Percentiles rank a stretch among this genome's conserved stretches.
These are phyloP conservation scores for Melanaphis sacchari DNA, from an alignment of 1,140 invertebrate genomes.

Conservation along the genomic window DNA sequence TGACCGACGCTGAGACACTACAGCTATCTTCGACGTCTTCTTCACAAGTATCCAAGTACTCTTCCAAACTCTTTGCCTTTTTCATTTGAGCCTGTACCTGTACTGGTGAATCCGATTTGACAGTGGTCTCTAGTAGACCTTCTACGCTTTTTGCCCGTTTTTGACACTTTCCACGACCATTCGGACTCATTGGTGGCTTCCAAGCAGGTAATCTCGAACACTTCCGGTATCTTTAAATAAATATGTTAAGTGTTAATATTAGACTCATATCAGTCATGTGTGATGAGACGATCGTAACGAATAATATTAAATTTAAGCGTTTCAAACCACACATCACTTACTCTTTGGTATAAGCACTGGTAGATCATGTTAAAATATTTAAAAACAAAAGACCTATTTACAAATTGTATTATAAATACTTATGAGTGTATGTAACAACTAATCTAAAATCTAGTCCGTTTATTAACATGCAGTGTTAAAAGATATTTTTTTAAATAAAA, in stretches of 20 bases:
- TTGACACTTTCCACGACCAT: background rate
- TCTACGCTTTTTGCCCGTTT: slow-evolving; percentile 60
- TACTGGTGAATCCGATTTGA: slow-evolving; percentile 56
- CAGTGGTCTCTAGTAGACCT: slow-evolving; percentile 59
- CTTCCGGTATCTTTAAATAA: slow-evolving; percentile 61
- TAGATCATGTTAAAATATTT: background rate
- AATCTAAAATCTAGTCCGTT: background rate
- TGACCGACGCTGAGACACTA: slow-evolving; percentile 53
- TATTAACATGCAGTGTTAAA: background rate
- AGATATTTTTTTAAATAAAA: background rate
- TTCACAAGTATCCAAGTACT: slow-evolving; percentile 58
- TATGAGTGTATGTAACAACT: no score
- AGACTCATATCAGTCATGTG: background rate
- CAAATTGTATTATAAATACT: background rate
- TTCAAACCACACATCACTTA: background rate
- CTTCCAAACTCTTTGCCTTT: slow-evolving; percentile 58
- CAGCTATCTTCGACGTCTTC: slow-evolving; percentile 26
- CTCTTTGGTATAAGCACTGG: background rate
- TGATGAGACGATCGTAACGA: background rate
- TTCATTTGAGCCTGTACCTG: slow-evolving; percentile 65
- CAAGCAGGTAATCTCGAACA: slow-evolving; percentile 63
- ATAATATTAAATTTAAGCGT: background rate
- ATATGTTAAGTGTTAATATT: no score
- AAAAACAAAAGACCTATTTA: background rate
- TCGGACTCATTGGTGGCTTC: slow-evolving; percentile 62